Evolutionary conservation across 2,797 vertebrate species (phyloP), one percentile per base, ranked within the genome.

Genomic region (Gila robusta): DNA sequence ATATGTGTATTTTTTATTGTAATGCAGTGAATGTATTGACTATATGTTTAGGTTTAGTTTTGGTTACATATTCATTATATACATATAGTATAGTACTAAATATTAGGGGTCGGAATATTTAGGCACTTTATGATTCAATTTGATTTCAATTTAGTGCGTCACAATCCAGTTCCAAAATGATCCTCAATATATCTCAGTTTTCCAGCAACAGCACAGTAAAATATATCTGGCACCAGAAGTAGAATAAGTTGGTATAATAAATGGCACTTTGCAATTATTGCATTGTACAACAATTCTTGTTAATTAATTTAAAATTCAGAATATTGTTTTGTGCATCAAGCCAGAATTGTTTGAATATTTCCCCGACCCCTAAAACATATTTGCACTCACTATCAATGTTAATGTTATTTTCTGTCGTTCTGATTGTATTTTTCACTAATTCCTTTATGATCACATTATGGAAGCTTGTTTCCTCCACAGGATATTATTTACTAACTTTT

Each of bases 351-450:
- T 0, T 39, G 1, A 39, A 70, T 23, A 5, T 39, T 39, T 70
- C 9, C 19, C 35, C 23, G 10, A 41, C 10, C 37, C 21, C 21
- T 71, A 39, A 69, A 21, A 23, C 35, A 39, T 11, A 39, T 14
- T 23, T 71, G 5, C 69, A 44, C n/a, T 71, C n/a, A 28, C 59
- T 64, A 10, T 56, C 8, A 56, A 56, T 56, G 54, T 52, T 52
- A 59, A 62, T 62, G 23, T 72, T 71, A 37, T 67, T 67, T 67
- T 69, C 16, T 66, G 35, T 39, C 39, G 19, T 39, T 39, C 67
- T 70, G 35, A 12, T 41, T 71, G 69, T n/a, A n/a, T 71, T 71
- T 54, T 71, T 71, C 21, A 71, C 69, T 37, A 44, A 71, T 10
- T 44, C 37, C 23, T n/a, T 71, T n/a, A 26, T 44, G 10, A 6